These are phyloP conservation scores for Rhabditophanes sp. DNA, from an alignment of 2,888 invertebrate genomes.

Conservation along the genomic window DNA sequence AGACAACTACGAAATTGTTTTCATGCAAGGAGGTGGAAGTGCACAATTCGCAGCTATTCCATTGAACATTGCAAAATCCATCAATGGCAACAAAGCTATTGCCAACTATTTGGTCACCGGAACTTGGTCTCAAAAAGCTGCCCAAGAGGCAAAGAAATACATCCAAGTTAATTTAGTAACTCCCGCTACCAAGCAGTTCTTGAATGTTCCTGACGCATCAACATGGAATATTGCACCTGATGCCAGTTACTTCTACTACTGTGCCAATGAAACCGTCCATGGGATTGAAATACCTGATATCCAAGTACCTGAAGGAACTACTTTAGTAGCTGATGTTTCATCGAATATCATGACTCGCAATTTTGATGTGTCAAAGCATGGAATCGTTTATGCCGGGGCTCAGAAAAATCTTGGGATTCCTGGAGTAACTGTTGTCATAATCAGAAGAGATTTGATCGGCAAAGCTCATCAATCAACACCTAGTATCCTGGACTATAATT, in stretches of 20 bases:
- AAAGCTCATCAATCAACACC: constrained; percentile 31
- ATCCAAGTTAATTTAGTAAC: constrained; percentile 60
- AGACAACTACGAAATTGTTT: constrained; percentile 74
- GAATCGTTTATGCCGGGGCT: constrained; percentile 80
- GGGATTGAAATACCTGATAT: constrained; percentile 54
- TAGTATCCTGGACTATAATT: constrained; percentile 63
- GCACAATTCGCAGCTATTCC: constrained; percentile 85
- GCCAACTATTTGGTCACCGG: constrained; percentile 54
- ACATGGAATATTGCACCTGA: constrained; percentile 47
- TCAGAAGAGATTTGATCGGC: constrained; percentile 76
- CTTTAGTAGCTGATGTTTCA: constrained; percentile 89
- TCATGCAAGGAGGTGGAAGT: constrained; percentile 86
- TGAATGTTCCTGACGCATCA: constrained; percentile 19
- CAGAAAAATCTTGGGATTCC: constrained; percentile 95
- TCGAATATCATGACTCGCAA: constrained; percentile 80
- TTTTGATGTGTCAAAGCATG: constrained; percentile 79
- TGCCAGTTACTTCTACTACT: constrained; percentile 88
- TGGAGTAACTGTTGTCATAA: constrained; percentile 76
- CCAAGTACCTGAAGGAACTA: constrained; percentile 65
- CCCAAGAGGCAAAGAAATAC: constrained; percentile 82
- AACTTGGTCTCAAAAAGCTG: constrained; percentile 84
- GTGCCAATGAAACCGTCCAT: constrained; percentile 91
- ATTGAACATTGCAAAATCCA: constrained; percentile 46
- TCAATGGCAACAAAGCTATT: constrained; percentile 17
- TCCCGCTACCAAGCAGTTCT: constrained; percentile 19